Evolutionary conservation across 2,113 vertebrate genomes (phyloP).

Genomic region (Merops nubicus): DNA sequence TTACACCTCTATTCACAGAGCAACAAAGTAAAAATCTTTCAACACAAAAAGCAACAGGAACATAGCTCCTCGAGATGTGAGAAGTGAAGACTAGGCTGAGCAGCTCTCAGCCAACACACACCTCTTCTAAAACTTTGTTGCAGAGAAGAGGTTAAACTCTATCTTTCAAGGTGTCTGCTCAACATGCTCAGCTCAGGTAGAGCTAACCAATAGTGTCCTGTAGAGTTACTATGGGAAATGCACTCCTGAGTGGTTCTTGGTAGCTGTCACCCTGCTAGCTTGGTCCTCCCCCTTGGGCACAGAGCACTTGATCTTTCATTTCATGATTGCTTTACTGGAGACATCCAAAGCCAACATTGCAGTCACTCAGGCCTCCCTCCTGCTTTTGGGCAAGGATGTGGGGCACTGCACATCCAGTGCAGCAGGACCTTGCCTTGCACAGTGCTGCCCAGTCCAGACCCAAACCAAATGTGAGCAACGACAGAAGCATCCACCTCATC

Average conservation of each 20-base stretch:
- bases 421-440: neutral
- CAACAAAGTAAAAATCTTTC: neutral
- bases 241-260: neutral
- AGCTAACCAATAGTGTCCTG: neutral
- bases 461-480: fast-evolving
- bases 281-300: neutral
- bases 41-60: neutral
- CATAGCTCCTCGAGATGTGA: neutral
- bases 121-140: neutral
- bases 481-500: neutral
- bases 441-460: neutral
- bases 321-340: fast-evolving
- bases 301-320: neutral
- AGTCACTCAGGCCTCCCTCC: neutral
- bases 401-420: neutral
- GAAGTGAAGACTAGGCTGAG: neutral
- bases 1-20: neutral
- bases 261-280: neutral
- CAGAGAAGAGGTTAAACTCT: neutral
- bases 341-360: neutral
- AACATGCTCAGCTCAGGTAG: neutral
- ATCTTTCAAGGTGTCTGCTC: neutral
- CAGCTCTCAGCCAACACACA: neutral
- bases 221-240: neutral
- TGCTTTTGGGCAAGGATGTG: fast-evolving